Evolutionary conservation across 1,140 invertebrate genomes (phyloP).

Genomic region (Aphidius gifuensis): DNA sequence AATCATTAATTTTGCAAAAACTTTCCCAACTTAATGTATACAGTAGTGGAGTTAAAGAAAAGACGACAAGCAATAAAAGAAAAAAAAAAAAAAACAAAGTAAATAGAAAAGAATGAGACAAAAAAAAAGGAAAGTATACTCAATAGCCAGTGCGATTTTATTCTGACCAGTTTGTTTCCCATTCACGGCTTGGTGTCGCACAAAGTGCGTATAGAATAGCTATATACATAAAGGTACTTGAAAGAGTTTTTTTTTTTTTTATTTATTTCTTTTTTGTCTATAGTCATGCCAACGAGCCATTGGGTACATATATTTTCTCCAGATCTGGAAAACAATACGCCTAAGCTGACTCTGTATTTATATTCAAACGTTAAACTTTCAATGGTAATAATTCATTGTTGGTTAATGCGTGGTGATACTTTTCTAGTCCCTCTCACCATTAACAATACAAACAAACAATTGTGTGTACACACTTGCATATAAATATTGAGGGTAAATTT

Average conservation of each 20-base stretch:
- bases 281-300: not conserved
- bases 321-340: slow-evolving; percentile 55
- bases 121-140: slow-evolving; percentile 4
- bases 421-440: slow-evolving; percentile 31
- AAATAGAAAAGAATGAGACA: too few relatives aligned
- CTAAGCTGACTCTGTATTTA: slow-evolving; percentile 43
- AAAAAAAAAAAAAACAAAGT: too few relatives aligned
- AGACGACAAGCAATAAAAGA: too few relatives aligned
- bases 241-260: not conserved
- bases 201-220: slow-evolving; percentile 14
- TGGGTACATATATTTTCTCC: slow-evolving; percentile 51
- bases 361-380: slow-evolving; percentile 45
- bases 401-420: slow-evolving; percentile 27
- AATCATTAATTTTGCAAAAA: too few relatives aligned
- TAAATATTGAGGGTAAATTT: not conserved
- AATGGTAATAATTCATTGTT: slow-evolving; percentile 47
- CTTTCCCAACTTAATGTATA: not conserved
- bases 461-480: too few relatives aligned
- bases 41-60: too few relatives aligned
- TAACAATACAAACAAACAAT: not conserved
- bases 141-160: slow-evolving; percentile 9
- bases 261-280: not conserved
- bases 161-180: not conserved
- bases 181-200: not conserved
- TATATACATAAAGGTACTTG: slow-evolving; percentile 6